Conservation (phyloP, 23 tunicate species). For the Trididemnum miniatum region DNA sequence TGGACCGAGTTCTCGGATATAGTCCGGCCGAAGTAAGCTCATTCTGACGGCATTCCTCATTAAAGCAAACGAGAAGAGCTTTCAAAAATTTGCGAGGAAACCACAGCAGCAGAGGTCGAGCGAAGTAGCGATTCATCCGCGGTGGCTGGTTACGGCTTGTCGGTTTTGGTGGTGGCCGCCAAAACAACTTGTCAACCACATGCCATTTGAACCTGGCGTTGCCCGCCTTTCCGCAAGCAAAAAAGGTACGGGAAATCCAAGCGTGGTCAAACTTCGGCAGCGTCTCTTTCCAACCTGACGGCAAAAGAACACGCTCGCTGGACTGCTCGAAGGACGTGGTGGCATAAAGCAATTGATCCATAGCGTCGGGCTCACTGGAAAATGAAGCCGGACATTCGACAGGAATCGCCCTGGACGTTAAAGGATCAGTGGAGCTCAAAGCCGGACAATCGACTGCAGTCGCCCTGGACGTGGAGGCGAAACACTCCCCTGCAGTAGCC, state of each 20-base stretch:
- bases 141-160: not conserved
- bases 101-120: not conserved
- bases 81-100: not conserved
- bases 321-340: too few species aligned
- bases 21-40: slow-evolving; percentile 3
- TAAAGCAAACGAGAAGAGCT: not conserved
- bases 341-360: too few species aligned
- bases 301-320: not conserved
- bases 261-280: not conserved
- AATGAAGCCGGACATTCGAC: too few species aligned
- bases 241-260: not conserved
- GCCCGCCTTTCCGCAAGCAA: not conserved
- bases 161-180: not conserved
- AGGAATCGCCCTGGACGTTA: too few species aligned
- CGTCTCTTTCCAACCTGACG: not conserved
- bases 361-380: too few species aligned
- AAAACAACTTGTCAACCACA: not conserved
- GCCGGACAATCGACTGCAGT: not conserved
- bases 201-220: not conserved
- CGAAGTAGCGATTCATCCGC: not conserved
- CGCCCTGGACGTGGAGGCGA: not conserved
- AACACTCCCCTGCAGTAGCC: not conserved
- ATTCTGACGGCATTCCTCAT: not conserved
- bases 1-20: not conserved
- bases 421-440: too few species aligned